Percentiles rank a stretch among this genome's conserved stretches.
Conservation (phyloP, 2,888 invertebrate genomes). For the Keiferia lycopersicella region DNA sequence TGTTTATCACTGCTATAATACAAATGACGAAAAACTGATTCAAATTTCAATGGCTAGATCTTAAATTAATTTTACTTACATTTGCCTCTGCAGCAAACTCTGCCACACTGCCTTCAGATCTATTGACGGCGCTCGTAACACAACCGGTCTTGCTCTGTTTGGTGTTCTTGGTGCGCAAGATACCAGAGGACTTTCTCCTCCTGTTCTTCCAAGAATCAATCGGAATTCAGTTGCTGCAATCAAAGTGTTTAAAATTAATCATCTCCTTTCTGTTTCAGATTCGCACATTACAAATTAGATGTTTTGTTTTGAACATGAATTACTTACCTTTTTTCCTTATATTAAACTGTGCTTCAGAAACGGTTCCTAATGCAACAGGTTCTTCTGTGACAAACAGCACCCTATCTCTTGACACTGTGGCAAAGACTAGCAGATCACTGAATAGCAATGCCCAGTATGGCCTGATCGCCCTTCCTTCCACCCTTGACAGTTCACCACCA, state of each 20-base stretch:
- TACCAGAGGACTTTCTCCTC: conserved; percentile 87
- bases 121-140: conserved; percentile 89
- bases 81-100: conserved; percentile 92
- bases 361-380: conserved; percentile 88
- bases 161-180: conserved; percentile 88
- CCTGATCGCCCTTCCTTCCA: conserved; percentile 90
- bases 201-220: conserved; percentile 86
- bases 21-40: neutral
- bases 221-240: conserved; percentile 91
- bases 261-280: neutral
- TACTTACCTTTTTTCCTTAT: conserved; percentile 89
- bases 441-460: conserved; percentile 94
- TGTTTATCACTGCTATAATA: neutral
- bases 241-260: neutral
- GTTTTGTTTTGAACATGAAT: too few species aligned
- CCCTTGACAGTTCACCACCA: conserved; percentile 91
- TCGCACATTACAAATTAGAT: neutral
- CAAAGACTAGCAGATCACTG: conserved; percentile 91
- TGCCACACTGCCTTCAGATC: conserved; percentile 96
- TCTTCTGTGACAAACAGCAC: conserved; percentile 94
- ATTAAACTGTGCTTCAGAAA: conserved; percentile 92
- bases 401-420: conserved; percentile 91
- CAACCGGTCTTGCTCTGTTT: conserved; percentile 85
- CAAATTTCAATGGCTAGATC: too few species aligned
- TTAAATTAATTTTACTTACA: conserved; percentile 79